Conservation (phyloP, 2,888 invertebrate species). For the Bombylius discolor region DNA sequence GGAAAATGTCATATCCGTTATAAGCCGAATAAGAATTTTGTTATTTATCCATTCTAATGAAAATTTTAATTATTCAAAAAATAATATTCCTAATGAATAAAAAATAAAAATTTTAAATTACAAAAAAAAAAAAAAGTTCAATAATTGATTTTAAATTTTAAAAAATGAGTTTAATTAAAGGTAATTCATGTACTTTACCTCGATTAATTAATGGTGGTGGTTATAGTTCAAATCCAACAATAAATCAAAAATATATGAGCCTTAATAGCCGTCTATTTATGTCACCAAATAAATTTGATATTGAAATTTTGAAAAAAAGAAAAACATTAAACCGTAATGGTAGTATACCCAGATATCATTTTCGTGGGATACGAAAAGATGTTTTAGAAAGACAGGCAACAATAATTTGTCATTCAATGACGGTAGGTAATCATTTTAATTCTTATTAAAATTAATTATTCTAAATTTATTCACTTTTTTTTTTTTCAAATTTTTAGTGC, state of each 20-base stretch:
- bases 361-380: conserved; percentile 67
- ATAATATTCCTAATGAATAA: not conserved
- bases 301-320: conserved; percentile 9
- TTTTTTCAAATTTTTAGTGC: too few relatives aligned
- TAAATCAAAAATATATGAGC: conserved; percentile 25
- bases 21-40: too few relatives aligned
- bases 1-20: too few relatives aligned
- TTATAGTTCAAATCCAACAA: conserved; percentile 9
- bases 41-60: too few relatives aligned
- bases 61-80: not conserved
- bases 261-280: conserved; percentile 19
- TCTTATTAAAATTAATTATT: too few relatives aligned
- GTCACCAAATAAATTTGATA: conserved; percentile 10
- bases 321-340: conserved; percentile 35
- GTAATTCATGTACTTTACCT: conserved; percentile 12
- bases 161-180: not conserved
- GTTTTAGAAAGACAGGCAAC: conserved; percentile 60
- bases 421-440: conserved; percentile 47
- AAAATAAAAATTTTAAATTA: not conserved
- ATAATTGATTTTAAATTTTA: too few relatives aligned
- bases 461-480: too few relatives aligned
- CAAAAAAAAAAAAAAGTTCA: not conserved
- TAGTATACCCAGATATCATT: conserved; percentile 48
- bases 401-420: conserved; percentile 63
- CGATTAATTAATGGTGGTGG: conserved; percentile 13